Percentiles rank a stretch among this genome's conserved stretches.
Conservation (phyloP, 2,797 vertebrate species). For the Sebastes jordani region DNA sequence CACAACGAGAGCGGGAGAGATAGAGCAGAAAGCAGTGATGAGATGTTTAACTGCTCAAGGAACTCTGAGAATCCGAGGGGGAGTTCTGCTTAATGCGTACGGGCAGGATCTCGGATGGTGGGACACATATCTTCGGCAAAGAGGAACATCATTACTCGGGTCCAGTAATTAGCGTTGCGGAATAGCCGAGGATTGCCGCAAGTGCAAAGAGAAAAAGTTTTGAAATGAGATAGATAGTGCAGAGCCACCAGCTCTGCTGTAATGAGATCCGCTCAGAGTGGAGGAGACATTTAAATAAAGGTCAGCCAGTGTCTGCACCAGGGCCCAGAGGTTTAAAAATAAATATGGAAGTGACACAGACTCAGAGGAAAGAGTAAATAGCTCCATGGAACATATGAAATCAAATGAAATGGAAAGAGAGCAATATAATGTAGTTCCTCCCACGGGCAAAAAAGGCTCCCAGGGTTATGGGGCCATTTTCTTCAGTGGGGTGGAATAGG, state of each 20-base stretch:
- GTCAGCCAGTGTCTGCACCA: slow-evolving; percentile 80
- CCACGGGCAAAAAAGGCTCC: slow-evolving; percentile 52
- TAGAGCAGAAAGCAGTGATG: slow-evolving; percentile 47
- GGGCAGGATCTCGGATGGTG: slow-evolving; percentile 57
- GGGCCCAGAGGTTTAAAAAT: slow-evolving; percentile 83
- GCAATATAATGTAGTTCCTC: slow-evolving; percentile 73
- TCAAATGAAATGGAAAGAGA: slow-evolving; percentile 79
- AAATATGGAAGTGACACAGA: slow-evolving; percentile 82
- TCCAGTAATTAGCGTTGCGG: slow-evolving; percentile 73
- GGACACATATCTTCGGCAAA: slow-evolving; percentile 58
- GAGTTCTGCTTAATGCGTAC: slow-evolving; percentile 55
- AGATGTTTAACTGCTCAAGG: slow-evolving; percentile 59
- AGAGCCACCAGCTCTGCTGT: slow-evolving; percentile 79
- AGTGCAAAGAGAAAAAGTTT: slow-evolving; percentile 71
- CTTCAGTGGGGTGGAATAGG: slow-evolving; percentile 42
- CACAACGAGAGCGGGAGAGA: slow-evolving; percentile 27
- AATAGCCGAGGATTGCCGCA: slow-evolving; percentile 68
- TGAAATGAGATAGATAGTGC: slow-evolving; percentile 74
- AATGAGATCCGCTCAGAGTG: slow-evolving; percentile 84
- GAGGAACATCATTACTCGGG: slow-evolving; percentile 75
- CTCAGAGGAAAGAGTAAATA: slow-evolving; percentile 80
- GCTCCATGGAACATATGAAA: slow-evolving; percentile 78
- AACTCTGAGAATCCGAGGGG: slow-evolving; percentile 57
- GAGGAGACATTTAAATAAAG: slow-evolving; percentile 88
- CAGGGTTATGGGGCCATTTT: slow-evolving; percentile 48